Evolutionary conservation across 2,797 vertebrate species (phyloP).

Genomic region (Hydrolagus colliei): DNA sequence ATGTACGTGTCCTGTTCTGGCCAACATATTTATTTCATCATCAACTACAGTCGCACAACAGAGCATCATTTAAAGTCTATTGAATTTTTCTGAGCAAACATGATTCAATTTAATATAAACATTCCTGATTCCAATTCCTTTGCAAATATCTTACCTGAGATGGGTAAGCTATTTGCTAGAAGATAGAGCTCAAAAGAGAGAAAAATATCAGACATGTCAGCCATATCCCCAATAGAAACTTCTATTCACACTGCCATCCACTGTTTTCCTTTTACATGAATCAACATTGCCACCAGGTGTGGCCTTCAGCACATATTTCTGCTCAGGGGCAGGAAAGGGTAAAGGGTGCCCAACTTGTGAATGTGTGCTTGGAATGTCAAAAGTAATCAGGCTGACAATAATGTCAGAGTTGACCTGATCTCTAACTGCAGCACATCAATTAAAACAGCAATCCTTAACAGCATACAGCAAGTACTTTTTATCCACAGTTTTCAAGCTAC

Average conservation of each 20-base stretch:
- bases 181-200: not conserved
- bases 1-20: not conserved
- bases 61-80: too few relatives aligned
- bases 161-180: not conserved
- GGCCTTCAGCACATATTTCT: constrained; percentile 14
- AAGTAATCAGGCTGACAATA: not conserved
- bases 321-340: not conserved
- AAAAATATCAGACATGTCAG: constrained; percentile 7
- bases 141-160: not conserved
- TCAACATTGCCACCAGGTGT: not conserved
- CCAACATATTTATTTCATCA: not conserved
- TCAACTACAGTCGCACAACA: not conserved
- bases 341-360: constrained; percentile 18
- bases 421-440: constrained; percentile 13
- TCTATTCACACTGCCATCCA: constrained; percentile 22
- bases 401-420: not conserved
- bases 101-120: not conserved
- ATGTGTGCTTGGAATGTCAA: constrained; percentile 28
- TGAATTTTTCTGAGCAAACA: too few relatives aligned
- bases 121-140: not conserved
- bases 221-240: constrained; percentile 13
- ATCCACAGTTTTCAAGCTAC: constrained; percentile 18
- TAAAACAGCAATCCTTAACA: constrained; percentile 20
- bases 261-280: constrained; percentile 6
- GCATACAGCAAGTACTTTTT: not conserved